A percentile compares a stretch with the other conserved stretches of the same genome.
phyloP scores from a whole-genome alignment of 1,140 invertebrate genomes.

The Drosophila busckii region DNA sequence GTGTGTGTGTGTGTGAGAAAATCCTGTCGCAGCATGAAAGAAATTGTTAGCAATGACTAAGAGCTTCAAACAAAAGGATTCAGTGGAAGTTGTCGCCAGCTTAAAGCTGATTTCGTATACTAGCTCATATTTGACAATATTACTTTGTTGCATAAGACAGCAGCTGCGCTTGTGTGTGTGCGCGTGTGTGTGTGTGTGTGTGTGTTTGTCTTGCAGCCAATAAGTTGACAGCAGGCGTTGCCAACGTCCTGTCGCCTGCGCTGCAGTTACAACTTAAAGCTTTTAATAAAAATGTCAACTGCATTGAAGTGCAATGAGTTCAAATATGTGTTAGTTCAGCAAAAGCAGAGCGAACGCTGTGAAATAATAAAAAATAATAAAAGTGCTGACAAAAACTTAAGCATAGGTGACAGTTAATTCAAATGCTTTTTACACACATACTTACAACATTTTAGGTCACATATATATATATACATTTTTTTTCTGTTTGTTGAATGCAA shows the following conservation, averaged over 20 bases:
- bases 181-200: conserved; percentile 2
- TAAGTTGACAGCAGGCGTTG: conserved; percentile 67
- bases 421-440: too few species aligned
- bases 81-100: conserved; percentile 30
- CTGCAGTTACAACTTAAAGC: conserved; percentile 68
- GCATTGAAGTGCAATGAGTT: conserved; percentile 63
- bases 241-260: conserved; percentile 46
- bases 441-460: conserved; percentile 17
- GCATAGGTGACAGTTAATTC: too few species aligned
- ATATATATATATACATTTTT: conserved; percentile 11
- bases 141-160: conserved; percentile 64
- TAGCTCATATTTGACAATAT: conserved; percentile 62
- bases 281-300: conserved; percentile 76
- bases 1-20: conserved; percentile 22
- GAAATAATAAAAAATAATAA: conserved; percentile 18
- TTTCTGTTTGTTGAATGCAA: conserved; percentile 19
- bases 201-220: conserved; percentile 46
- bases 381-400: conserved; percentile 1
- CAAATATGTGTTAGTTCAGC: conserved; percentile 11
- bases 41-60: conserved; percentile 56
- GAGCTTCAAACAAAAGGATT: conserved; percentile 47
- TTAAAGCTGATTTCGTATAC: conserved; percentile 54
- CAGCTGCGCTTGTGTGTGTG: conserved; percentile 3
- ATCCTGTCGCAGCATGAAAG: conserved; percentile 20
- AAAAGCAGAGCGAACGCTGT: not conserved